phyloP scores from a whole-genome alignment of 2,888 invertebrate genomes.

The Dusona sp. region DNA sequence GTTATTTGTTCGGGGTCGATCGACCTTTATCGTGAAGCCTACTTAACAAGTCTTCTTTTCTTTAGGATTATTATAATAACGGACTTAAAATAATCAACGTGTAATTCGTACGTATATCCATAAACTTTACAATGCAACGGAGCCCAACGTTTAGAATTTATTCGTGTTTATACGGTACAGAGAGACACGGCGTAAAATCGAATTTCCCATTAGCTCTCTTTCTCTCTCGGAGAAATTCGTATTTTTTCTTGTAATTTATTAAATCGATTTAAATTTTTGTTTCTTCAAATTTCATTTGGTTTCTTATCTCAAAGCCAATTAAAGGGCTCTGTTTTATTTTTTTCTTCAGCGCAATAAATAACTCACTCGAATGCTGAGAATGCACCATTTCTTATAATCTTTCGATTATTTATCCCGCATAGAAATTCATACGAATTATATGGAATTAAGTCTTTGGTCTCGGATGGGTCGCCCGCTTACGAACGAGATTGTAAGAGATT shows the following conservation, averaged over 20 bases:
- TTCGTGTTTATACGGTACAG: slow-evolving; percentile 58
- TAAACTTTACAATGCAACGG: slow-evolving; percentile 82
- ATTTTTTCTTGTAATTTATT: slow-evolving; percentile 15
- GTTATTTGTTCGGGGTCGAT: background rate
- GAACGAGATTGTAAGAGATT: slow-evolving; percentile 65
- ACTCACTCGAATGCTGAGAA: slow-evolving; percentile 15
- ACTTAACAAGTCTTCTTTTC: slow-evolving; percentile 57
- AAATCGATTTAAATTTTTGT: background rate
- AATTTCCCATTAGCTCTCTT: slow-evolving; percentile 31
- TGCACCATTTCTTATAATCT: background rate
- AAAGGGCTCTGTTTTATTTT: slow-evolving; percentile 22
- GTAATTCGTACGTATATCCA: slow-evolving; percentile 75
- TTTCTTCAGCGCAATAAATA: background rate
- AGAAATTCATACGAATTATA: slow-evolving; percentile 66
- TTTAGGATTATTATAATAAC: slow-evolving; percentile 77
- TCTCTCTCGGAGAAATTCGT: background rate
- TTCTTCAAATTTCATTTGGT: background rate
- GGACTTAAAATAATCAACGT: slow-evolving; percentile 81
- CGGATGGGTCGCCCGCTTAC: slow-evolving; percentile 80
- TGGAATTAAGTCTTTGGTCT: slow-evolving; percentile 82
- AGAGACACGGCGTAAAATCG: slow-evolving; percentile 64
- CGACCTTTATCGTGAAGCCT: background rate
- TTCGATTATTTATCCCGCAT: slow-evolving; percentile 20
- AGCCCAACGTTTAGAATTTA: slow-evolving; percentile 75
- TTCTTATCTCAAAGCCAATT: slow-evolving; percentile 24